Conservation (phyloP, 2,797 vertebrate genomes). For the Parauchenoglanis punctatus region DNA sequence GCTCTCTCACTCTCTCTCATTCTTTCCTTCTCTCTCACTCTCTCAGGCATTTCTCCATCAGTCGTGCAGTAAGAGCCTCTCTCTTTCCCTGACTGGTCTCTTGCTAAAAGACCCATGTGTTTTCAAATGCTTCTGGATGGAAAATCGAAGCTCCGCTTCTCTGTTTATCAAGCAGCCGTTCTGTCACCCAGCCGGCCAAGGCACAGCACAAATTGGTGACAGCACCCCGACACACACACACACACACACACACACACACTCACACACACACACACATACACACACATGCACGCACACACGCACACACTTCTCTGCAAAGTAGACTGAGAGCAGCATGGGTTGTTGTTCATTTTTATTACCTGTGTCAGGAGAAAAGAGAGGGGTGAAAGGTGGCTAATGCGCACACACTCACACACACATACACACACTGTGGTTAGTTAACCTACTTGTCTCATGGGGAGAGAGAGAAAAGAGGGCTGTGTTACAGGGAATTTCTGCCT, state of each 20-base stretch:
- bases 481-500: slow-evolving; percentile 23
- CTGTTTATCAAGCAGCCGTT: slow-evolving; percentile 84
- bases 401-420: slow-evolving; percentile 60
- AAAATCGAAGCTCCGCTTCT: slow-evolving; percentile 81
- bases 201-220: slow-evolving; percentile 75
- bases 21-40: slow-evolving; percentile 17
- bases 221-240: slow-evolving; percentile 61
- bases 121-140: slow-evolving; percentile 82
- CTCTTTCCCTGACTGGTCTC: slow-evolving; percentile 55
- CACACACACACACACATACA: slow-evolving; percentile 59
- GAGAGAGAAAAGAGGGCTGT: slow-evolving; percentile 32
- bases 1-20: slow-evolving; percentile 23
- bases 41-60: slow-evolving; percentile 50
- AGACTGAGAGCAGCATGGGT: slow-evolving; percentile 68
- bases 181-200: slow-evolving; percentile 78
- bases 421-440: slow-evolving; percentile 58
- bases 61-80: slow-evolving; percentile 45
- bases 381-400: slow-evolving; percentile 76
- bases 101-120: slow-evolving; percentile 79
- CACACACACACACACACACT: slow-evolving; percentile 54
- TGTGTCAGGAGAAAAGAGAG: slow-evolving; percentile 80
- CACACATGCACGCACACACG: slow-evolving; percentile 50
- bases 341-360: slow-evolving; percentile 83
- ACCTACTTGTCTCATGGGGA: slow-evolving; percentile 37
- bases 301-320: slow-evolving; percentile 47